A percentile compares a stretch with the other conserved stretches of the same genome.
Conservation (phyloP, 2,888 invertebrate species). For the Drosophila borealis region DNA sequence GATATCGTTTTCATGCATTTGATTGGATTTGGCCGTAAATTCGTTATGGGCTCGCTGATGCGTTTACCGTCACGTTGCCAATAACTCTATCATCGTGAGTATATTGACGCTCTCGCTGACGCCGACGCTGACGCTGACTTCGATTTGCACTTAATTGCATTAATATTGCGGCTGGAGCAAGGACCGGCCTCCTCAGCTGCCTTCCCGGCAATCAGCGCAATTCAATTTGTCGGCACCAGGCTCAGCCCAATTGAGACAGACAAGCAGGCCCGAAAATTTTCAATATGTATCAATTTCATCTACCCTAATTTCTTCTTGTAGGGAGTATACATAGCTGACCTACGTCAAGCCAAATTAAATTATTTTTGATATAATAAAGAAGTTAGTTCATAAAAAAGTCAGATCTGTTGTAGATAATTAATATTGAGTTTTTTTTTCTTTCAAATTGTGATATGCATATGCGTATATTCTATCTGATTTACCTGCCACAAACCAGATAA, state of each 20-base stretch:
- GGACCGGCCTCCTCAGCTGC: conserved; percentile 35
- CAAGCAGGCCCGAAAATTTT: conserved; percentile 32
- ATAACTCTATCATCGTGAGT: conserved; percentile 58
- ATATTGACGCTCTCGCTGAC: conserved; percentile 11
- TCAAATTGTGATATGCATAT: too few relatives aligned
- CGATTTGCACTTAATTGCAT: conserved; percentile 78
- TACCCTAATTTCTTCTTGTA: conserved; percentile 22
- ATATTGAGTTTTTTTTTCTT: too few relatives aligned
- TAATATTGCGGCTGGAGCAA: conserved; percentile 66
- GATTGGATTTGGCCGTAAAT: conserved; percentile 72
- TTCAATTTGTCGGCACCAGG: conserved; percentile 68
- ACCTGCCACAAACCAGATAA: too few relatives aligned
- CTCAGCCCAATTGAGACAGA: conserved; percentile 45
- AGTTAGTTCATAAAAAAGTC: too few relatives aligned
- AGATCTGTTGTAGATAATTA: too few relatives aligned
- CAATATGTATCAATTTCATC: conserved; percentile 53
- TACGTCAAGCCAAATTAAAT: too few relatives aligned
- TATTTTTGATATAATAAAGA: too few relatives aligned
- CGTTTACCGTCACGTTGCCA: conserved; percentile 51
- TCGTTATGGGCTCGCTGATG: conserved; percentile 71
- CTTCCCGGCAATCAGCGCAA: conserved; percentile 67
- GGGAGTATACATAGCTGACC: not conserved
- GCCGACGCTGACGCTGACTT: conserved; percentile 38
- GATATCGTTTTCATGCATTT: conserved; percentile 66
- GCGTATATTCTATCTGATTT: too few relatives aligned